Evolutionary conservation across 2,888 invertebrate genomes (phyloP).

Genomic region (Arge pagana): DNA sequence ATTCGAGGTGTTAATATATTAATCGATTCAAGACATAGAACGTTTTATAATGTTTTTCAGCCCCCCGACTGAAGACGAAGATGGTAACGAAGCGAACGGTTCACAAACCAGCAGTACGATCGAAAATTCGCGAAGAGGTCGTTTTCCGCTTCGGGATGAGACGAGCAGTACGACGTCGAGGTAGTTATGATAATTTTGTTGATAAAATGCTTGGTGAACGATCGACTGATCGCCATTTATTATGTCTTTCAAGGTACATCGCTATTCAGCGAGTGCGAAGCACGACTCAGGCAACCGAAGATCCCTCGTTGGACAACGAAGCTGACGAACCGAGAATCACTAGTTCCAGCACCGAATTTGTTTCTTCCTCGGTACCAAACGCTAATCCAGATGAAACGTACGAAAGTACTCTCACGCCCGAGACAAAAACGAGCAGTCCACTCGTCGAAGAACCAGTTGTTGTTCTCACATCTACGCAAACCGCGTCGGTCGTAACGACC

Average conservation of each 20-base stretch:
- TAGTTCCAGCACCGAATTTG: constrained; percentile 3
- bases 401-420: constrained; percentile 34
- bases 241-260: constrained; percentile 54
- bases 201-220: too few relatives aligned
- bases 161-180: constrained; percentile 43
- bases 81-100: constrained; percentile 24
- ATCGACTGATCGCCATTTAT: constrained; percentile 15
- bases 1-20: not conserved
- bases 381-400: constrained; percentile 2
- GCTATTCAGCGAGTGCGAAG: constrained; percentile 55
- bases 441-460: constrained; percentile 24
- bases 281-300: constrained; percentile 36
- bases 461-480: constrained; percentile 13
- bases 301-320: constrained; percentile 21
- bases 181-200: constrained; percentile 35
- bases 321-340: constrained; percentile 9
- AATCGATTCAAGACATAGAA: too few relatives aligned
- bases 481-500: constrained; percentile 29
- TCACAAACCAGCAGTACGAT: constrained; percentile 19
- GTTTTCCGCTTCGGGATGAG: constrained; percentile 28
- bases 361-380: not conserved
- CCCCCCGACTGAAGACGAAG: constrained; percentile 3
- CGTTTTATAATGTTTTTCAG: too few relatives aligned
- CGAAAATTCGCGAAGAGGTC: constrained; percentile 10
- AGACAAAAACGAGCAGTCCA: constrained; percentile 1